Evolutionary conservation across 2,888 invertebrate genomes (phyloP).

Genomic region (Pollenia amentaria): DNA sequence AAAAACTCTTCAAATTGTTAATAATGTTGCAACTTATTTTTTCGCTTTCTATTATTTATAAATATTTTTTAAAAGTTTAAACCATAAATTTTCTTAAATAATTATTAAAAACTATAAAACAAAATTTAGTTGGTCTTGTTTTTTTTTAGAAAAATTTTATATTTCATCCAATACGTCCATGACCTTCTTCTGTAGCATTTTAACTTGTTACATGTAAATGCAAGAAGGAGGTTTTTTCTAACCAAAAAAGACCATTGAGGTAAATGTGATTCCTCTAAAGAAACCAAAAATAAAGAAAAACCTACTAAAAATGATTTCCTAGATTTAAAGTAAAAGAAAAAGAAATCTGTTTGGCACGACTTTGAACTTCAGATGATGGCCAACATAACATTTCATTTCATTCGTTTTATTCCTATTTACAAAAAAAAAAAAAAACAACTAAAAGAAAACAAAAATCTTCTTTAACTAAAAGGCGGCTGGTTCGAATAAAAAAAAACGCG

Average conservation of each 20-base stretch:
- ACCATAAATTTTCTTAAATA: too few species aligned
- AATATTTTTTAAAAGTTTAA: too few species aligned
- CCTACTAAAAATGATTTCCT: slow-evolving; percentile 50
- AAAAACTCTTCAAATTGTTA: too few species aligned
- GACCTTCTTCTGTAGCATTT: slow-evolving; percentile 70
- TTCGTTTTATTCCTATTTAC: slow-evolving; percentile 19
- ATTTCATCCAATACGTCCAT: slow-evolving; percentile 62
- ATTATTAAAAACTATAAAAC: too few species aligned
- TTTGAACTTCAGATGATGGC: slow-evolving; percentile 75
- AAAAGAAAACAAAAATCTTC: slow-evolving; percentile 53
- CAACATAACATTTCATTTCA: slow-evolving; percentile 63
- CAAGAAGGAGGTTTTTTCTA: slow-evolving; percentile 33
- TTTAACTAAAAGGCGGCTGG: slow-evolving; percentile 43
- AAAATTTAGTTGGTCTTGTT: slow-evolving; percentile 19
- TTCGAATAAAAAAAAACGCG: slow-evolving; percentile 1
- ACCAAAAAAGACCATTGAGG: slow-evolving; percentile 7
- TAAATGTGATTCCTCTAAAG: slow-evolving; percentile 27
- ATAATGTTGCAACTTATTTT: too few species aligned
- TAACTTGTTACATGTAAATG: slow-evolving; percentile 69
- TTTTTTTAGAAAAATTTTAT: background rate
- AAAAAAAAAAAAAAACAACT: too few species aligned
- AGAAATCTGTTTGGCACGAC: slow-evolving; percentile 75
- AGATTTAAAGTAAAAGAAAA: slow-evolving; percentile 58
- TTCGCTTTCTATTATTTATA: too few species aligned
- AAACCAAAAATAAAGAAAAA: slow-evolving; percentile 15